A percentile compares a stretch with the other conserved stretches of the same genome.
Evolutionary conservation across 2,888 invertebrate species (phyloP).

Genomic region (Clistopyga incitator): DNA sequence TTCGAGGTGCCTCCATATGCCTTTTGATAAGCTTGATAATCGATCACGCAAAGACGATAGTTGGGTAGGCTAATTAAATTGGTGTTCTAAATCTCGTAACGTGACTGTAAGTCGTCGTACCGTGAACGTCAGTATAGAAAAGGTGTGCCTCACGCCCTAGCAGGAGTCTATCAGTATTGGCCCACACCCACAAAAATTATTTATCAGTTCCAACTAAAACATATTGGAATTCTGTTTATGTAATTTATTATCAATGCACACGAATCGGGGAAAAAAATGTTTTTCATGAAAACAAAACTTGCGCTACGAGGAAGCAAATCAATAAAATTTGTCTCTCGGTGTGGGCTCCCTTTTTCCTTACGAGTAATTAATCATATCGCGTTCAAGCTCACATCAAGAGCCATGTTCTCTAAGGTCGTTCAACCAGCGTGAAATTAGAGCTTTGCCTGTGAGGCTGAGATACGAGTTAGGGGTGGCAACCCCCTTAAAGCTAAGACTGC

Average conservation of each 20-base stretch:
- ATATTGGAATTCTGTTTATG: too few relatives aligned
- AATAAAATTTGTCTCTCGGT: too few relatives aligned
- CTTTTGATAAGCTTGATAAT: neutral
- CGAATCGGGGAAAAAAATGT: neutral
- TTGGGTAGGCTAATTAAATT: neutral
- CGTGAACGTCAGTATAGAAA: neutral
- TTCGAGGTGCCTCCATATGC: neutral
- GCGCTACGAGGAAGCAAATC: too few relatives aligned
- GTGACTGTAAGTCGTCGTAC: too few relatives aligned
- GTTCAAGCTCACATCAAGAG: slow-evolving; percentile 34
- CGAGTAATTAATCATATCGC: neutral
- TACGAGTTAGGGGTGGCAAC: slow-evolving; percentile 42
- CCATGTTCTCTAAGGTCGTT: slow-evolving; percentile 57
- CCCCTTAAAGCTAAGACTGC: slow-evolving; percentile 41
- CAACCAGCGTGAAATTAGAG: slow-evolving; percentile 69
- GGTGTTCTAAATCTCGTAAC: too few relatives aligned
- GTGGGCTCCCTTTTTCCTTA: too few relatives aligned
- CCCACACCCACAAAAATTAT: too few relatives aligned
- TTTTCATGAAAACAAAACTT: too few relatives aligned
- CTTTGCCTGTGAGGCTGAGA: slow-evolving; percentile 65
- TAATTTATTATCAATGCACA: too few relatives aligned
- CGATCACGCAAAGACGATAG: neutral
- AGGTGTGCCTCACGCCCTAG: neutral
- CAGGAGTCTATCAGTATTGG: too few relatives aligned
- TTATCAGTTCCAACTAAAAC: too few relatives aligned